Evolutionary conservation across 1,140 invertebrate species (phyloP).

Genomic region (Oscheius sp.): DNA sequence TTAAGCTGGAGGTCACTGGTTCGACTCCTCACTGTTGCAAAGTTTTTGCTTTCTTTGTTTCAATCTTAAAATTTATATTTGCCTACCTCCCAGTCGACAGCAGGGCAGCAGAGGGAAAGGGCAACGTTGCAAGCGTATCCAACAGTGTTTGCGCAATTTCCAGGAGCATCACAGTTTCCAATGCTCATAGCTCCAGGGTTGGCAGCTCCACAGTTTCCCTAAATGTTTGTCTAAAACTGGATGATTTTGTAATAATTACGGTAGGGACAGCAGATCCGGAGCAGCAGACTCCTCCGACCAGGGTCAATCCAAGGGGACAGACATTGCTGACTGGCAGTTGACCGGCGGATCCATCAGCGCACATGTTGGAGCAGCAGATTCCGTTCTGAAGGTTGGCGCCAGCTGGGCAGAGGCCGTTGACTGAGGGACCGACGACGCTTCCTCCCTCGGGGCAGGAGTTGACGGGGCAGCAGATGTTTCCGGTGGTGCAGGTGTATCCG

Average conservation of each 20-base stretch:
- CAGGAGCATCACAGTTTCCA: slow-evolving; percentile 47
- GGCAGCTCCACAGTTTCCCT: not conserved
- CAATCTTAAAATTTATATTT: too few relatives aligned
- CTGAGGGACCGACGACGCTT: slow-evolving; percentile 48
- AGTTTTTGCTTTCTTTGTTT: too few relatives aligned
- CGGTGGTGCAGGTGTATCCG: slow-evolving; percentile 57
- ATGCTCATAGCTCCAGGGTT: slow-evolving; percentile 40
- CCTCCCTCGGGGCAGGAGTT: slow-evolving; percentile 53
- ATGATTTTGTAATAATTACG: slow-evolving; percentile 22
- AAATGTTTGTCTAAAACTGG: slow-evolving; percentile 41
- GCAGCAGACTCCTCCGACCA: slow-evolving; percentile 53
- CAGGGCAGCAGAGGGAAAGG: slow-evolving; percentile 52
- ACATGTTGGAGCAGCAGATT: slow-evolving; percentile 30
- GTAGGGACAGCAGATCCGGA: not conserved
- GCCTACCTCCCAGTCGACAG: not conserved
- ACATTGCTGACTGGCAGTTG: slow-evolving; percentile 5
- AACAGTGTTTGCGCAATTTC: slow-evolving; percentile 33
- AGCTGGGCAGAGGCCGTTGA: slow-evolving; percentile 54
- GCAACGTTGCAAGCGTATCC: slow-evolving; percentile 51
- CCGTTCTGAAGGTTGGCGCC: slow-evolving; percentile 46
- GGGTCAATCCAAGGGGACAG: slow-evolving; percentile 17
- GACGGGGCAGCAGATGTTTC: slow-evolving; percentile 58
- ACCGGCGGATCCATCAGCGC: slow-evolving; percentile 30
- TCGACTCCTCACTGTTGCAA: too few relatives aligned
- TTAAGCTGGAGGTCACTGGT: too few relatives aligned